Percentiles rank a stretch among this genome's conserved stretches.
Conservation (phyloP, 2,888 invertebrate genomes). For the Drosophila borealis region DNA sequence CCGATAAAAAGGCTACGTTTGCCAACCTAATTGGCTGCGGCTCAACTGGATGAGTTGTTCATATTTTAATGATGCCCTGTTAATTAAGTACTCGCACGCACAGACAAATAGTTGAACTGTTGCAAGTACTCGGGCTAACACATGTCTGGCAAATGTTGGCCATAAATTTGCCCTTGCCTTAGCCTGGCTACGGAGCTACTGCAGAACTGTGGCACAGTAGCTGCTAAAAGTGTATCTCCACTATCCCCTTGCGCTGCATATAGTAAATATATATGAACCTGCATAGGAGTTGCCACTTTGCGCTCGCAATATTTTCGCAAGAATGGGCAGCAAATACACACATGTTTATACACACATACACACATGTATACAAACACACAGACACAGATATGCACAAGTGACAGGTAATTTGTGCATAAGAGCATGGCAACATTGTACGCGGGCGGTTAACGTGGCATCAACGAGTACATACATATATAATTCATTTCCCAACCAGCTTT, state of each 20-base stretch:
- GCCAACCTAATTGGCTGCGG: constrained; percentile 49
- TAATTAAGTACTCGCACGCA: constrained; percentile 73
- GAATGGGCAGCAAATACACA: not conserved
- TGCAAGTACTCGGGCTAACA: constrained; percentile 20
- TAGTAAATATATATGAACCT: not conserved
- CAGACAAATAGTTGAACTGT: constrained; percentile 31
- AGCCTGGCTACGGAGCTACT: not conserved
- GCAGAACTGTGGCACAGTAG: constrained; percentile 61
- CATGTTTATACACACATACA: not conserved
- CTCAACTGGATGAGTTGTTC: constrained; percentile 13
- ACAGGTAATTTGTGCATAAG: constrained; percentile 77
- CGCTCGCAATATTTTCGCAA: constrained; percentile 25
- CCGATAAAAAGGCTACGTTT: not conserved
- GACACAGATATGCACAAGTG: constrained; percentile 51
- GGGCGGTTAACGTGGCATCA: constrained; percentile 20
- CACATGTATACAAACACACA: not conserved
- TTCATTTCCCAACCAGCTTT: constrained; percentile 63
- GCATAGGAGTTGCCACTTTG: constrained; percentile 26
- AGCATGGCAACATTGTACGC: constrained; percentile 32
- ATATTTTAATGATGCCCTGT: constrained; percentile 61
- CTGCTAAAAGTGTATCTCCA: constrained; percentile 36
- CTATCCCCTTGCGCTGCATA: not conserved
- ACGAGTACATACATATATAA: constrained; percentile 56
- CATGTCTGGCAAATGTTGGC: constrained; percentile 40
- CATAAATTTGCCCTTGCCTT: constrained; percentile 49